A percentile compares a stretch with the other conserved stretches of the same genome.
Evolutionary conservation across 2,888 invertebrate genomes (phyloP).

Genomic region (Caenorhabditis zanzibari): DNA sequence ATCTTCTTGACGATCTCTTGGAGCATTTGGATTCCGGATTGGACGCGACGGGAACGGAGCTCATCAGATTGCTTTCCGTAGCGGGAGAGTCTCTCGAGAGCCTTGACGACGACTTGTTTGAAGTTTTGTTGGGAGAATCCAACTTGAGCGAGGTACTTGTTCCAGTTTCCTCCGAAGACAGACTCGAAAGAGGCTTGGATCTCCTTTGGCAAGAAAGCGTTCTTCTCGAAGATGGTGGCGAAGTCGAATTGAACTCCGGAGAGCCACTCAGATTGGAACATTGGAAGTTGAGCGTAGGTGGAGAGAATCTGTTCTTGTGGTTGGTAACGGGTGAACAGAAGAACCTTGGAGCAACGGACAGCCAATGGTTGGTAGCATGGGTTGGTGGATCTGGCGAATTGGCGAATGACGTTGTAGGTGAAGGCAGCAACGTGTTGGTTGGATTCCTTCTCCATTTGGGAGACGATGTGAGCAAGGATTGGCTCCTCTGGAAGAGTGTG

Average conservation of each 20-base stretch:
- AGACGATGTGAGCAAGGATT: constrained; percentile 75
- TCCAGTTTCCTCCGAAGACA: constrained; percentile 72
- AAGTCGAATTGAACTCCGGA: constrained; percentile 71
- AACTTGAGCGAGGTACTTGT: constrained; percentile 72
- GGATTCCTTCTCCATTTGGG: constrained; percentile 70
- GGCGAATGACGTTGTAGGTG: constrained; percentile 71
- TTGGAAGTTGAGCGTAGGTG: constrained; percentile 67
- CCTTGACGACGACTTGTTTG: constrained; percentile 67
- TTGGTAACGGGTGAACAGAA: constrained; percentile 60
- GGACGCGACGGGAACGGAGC: constrained; percentile 57
- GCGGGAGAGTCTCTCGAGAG: constrained; percentile 54
- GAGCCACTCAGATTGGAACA: constrained; percentile 68
- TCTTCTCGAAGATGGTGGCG: constrained; percentile 74
- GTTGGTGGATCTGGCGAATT: constrained; percentile 70
- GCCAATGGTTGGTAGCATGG: constrained; percentile 72
- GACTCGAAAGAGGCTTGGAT: constrained; percentile 66
- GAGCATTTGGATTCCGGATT: constrained; percentile 63
- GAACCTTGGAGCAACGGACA: constrained; percentile 48
- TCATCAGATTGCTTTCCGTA: constrained; percentile 38
- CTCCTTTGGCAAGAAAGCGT: constrained; percentile 70
- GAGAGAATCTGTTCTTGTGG: constrained; percentile 59
- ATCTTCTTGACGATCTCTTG: constrained; percentile 73
- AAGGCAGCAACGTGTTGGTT: constrained; percentile 76
- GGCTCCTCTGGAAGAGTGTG: constrained; percentile 71
- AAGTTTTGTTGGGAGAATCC: constrained; percentile 74